Base-by-base conservation (phyloP, 2,888 invertebrate species). In the Stratiomys singularior region DNA sequence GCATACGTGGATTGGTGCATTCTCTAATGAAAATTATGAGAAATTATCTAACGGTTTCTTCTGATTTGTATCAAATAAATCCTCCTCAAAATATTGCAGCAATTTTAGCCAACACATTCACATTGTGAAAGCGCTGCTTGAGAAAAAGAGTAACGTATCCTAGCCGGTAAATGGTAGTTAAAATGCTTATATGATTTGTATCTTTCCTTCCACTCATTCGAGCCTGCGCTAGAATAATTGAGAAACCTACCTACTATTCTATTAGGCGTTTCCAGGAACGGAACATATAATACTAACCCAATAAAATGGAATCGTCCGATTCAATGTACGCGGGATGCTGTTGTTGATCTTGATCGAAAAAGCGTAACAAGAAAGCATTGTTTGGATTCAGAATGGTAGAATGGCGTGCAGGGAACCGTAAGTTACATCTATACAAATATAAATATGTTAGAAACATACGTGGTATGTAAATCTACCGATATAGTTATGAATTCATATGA, bases 251-350 rank as follows among this genome's bases (percentile, higher is more conserved):
- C 18, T n/a, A n/a, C 64, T 27, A 64, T 11, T 64, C 64, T 9
- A 47, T 47, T 71, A 27, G 71, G 23, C 25, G 23, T 47, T 25
- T 27, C 25, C 67, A 37, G 27, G 64, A 64, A 64, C 25, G 27
- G 64, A 64, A 64, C 25, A 25, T 30, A 74, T 60, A 23, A 58
- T 74, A 74, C 74, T 74, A 74, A 74, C 74, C 74, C 44, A 74
- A 74, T 74, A 58, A 74, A 58, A 44, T 74, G 58, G 18, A 74
- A 60, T 58, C 30, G 58, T 74, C 37, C 27, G 13, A 30, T 52
- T 15, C 37, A 37, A 37, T 37, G 37, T 37, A n/a, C n/a, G n/a
- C n/a, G n/a, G n/a, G n/a, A n/a, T 37, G 37, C 37, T 37, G 37
- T 37, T 37, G 21, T 37, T 13, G 58, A 28, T 60, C 74, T 23